phyloP scores from a whole-genome alignment of 2,113 vertebrate genomes.

The Actenoides hombroni region DNA sequence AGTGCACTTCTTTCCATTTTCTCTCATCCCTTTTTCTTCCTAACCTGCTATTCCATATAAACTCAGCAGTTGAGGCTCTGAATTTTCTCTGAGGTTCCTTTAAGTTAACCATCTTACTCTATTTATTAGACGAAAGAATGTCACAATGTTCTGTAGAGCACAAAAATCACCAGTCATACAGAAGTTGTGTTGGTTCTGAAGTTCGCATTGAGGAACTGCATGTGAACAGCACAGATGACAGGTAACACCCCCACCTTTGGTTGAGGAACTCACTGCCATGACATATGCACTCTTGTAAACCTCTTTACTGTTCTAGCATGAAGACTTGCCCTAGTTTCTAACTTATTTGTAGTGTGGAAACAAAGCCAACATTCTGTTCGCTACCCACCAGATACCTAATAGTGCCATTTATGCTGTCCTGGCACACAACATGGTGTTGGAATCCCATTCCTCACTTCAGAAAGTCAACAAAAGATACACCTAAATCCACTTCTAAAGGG shows the following conservation, averaged over 20 bases:
- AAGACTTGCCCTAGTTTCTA: not conserved
- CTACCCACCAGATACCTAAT: not conserved
- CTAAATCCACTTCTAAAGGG: not conserved
- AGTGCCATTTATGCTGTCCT: not conserved
- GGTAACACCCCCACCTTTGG: not conserved
- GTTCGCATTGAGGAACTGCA: not conserved
- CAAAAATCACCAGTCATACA: not conserved
- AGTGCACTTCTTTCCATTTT: not conserved
- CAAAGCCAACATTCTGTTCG: not conserved
- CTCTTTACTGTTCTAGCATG: not conserved
- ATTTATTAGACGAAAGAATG: not conserved
- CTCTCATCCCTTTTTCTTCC: not conserved
- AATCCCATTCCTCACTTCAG: not conserved
- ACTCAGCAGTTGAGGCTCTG: not conserved
- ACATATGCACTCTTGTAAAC: not conserved
- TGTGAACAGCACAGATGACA: not conserved
- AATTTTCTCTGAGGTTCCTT: not conserved
- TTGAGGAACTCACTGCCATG: not conserved
- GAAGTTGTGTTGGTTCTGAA: not conserved
- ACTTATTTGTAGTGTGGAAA: not conserved
- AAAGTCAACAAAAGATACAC: not conserved
- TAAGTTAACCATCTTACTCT: not conserved
- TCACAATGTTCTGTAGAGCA: not conserved
- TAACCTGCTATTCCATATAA: not conserved
- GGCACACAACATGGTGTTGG: not conserved